Evolutionary conservation across 1,140 invertebrate species (phyloP), one percentile per base, ranked within the genome.

Genomic region (Ephestia elutella): DNA sequence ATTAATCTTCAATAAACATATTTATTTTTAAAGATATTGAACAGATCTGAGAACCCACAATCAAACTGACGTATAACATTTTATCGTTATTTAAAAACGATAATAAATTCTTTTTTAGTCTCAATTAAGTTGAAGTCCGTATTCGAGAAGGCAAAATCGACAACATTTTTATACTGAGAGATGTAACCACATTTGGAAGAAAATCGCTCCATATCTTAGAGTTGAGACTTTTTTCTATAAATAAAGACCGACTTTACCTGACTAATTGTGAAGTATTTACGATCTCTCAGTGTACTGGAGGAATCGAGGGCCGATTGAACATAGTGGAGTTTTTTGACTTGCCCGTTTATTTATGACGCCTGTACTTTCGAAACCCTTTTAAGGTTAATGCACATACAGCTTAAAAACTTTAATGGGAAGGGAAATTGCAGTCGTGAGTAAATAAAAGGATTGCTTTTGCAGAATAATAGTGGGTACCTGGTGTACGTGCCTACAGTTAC

Each of bases 261-360:
- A 78, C 74, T 83, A 83, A 83, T 81, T 83, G 80, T 73, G 67
- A 72, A 62, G 72, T 77, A 80, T 75, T 82, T 80, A 83, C 75
- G 78, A 80, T 67, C 72, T 49, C 11, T 32, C 30, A 32, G 54
- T 54, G 62, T 63, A 63, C 65, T 62, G 64, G 62, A 63, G 66
- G 68, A 77, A 74, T 78, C 78, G 78, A 80, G 71, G 64, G 60
- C 64, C 72, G 75, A 77, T 80, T 71, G 67, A 65, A 68, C 64
- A 75, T 78, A 77, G 71, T 71, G 68, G 53, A 62, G 67, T 82
- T 82, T 82, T 82, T 82, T 70, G 66, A 73, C 50, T 59, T 59
- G 54, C 7, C 60, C 57, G 54, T 70, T 70, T 70, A 82, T 82
- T 82, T 82, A 82, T 75, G 71, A 78, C 32, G 68, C 13, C 63